Base-by-base conservation (phyloP, 2,797 vertebrate species). In the Astyanax mexicanus region DNA sequence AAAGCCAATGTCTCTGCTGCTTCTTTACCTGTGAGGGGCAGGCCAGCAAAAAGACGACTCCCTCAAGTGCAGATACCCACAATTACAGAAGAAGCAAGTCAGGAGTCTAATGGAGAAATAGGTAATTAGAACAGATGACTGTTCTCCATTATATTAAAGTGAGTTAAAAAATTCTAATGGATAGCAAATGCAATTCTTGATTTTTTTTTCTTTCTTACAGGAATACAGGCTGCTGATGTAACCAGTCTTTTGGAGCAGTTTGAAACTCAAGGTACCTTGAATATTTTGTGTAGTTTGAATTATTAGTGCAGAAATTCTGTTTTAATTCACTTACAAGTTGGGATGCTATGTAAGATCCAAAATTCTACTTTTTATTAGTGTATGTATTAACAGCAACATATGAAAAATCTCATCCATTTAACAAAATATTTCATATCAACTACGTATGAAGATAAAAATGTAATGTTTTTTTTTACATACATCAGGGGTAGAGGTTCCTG, bases 181-280 rank as follows among this genome's bases (percentile, higher is more conserved):
- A 35, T 35, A 21, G 0, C 17, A 11, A 9, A 17, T 29, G 13
- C 13, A 44, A n/a, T 40, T 37, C 38, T 64, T 74, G 0, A 52
- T 29, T 65, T 40, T 1, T 52, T 72, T 4, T 6, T 1, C 71
- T 1, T n/a, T 1, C 52, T 12, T 64, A n/a, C n/a, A 99, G 98
- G 96, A 44, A 98, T 99, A 0, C 95, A 97, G 90, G 97, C 97
- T 0, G 78, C 94, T 0, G 98, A 99, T 86, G 87, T 98, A 84
- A 96, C 95, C 84, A 98, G 96, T 86, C 93, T 99, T 74, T 85
- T 99, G 86, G 96, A 99, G 82, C 96, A 97, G 86, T 99, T 99
- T 80, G 97, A 99, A 86, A 96, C 94, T 45, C 96, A 96, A 94
- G 96, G 97, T 99, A 86, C n/a, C n/a, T n/a, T n/a, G n/a, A n/a